Evolutionary conservation across 2,797 vertebrate genomes (phyloP), one percentile per base, ranked within the genome.

Genomic region (Muraenolepis orangiensis): DNA sequence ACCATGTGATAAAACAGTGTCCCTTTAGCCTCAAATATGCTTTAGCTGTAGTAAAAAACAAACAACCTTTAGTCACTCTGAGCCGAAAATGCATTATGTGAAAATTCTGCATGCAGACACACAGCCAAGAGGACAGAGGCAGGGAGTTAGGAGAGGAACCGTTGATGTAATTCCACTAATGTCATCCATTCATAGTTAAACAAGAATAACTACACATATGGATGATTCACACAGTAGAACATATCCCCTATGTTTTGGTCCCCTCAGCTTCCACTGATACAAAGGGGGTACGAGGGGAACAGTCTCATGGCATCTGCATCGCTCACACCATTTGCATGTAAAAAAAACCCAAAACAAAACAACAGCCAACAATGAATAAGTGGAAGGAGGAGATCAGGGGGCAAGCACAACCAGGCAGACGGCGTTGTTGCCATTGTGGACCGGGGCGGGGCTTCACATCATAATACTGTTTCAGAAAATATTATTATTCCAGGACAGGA

Each of bases 21-120:
- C 36, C 32, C 36, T 38, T 61, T 26, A 11, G 26, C 57, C 6
- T 26, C 23, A 46, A 61, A 61, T 61, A 61, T 11, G 3, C 57
- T 61, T 26, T 26, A 57, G n/a, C 18, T 8, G 51, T 57, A 6
- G 20, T 57, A 57, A 57, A 61, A 6, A 61, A 61, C 23, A 38
- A 38, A 38, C 23, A 61, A 0, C 57, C 5, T 61, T 61, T 57
- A 57, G 18, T 57, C 46, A 57, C 18, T 61, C 57, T 61, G 57
- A 61, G n/a, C 57, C 26, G 8, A 61, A 57, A 61, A 12, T 61
- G 57, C 57, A 61, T 61, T 74, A 71, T 73, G 74, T n/a, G 72
- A 77, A 78, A 76, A 78, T 40, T 85, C 76, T 78, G 75, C 87
- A 87, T 88, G 89, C 86, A 86, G n/a, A 61, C 64, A 70, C 75